Conservation (phyloP, 2,113 vertebrate genomes). For the Hemibagrus wyckioides region DNA sequence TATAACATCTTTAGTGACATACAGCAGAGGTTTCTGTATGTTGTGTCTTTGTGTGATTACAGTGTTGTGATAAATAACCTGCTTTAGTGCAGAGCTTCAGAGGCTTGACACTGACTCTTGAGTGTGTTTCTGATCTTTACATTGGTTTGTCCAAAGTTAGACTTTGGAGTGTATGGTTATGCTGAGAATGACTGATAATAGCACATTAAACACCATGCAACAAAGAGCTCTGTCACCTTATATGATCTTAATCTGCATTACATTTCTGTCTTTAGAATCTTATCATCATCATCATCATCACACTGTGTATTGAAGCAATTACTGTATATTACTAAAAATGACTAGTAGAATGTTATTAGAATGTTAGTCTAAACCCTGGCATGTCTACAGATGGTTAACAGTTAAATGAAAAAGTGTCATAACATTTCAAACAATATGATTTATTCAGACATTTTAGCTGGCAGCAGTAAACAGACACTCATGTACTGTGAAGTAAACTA, state of each 20-base stretch:
- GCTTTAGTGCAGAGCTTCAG: neutral
- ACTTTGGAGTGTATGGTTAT: neutral
- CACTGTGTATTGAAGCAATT: neutral
- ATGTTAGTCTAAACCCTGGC: neutral
- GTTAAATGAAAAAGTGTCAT: neutral
- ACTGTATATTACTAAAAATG: neutral
- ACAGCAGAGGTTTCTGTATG: neutral
- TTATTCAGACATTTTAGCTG: neutral
- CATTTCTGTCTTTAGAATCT: neutral
- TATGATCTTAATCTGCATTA: neutral
- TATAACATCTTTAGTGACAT: neutral
- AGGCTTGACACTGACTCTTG: neutral
- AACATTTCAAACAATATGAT: neutral
- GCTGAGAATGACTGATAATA: neutral
- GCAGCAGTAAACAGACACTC: neutral
- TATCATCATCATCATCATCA: neutral
- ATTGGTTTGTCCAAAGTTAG: neutral
- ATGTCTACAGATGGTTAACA: neutral
- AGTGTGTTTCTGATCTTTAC: neutral
- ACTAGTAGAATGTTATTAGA: neutral
- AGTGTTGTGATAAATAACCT: neutral
- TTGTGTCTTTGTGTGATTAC: neutral
- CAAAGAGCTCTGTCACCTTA: neutral
- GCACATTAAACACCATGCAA: neutral
- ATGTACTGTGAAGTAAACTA: neutral